A percentile compares a stretch with the other conserved stretches of the same genome.
Evolutionary conservation across 2,888 invertebrate species (phyloP).

Genomic region (Diachrysia chrysitis): DNA sequence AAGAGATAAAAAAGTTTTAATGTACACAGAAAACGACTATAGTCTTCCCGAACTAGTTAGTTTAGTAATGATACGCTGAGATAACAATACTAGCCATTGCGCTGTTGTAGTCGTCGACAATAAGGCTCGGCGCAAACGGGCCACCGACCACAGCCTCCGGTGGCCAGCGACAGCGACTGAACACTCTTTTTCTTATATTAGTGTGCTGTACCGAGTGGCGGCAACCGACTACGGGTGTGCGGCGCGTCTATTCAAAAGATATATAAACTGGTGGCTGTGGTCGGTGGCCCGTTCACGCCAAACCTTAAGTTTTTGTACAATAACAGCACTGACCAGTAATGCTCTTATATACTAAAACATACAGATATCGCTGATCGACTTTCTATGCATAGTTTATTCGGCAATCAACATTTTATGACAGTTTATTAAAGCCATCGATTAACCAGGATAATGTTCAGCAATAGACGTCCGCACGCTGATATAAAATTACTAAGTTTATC

Average conservation of each 20-base stretch:
- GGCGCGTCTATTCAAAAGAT: too few relatives aligned
- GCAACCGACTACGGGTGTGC: too few relatives aligned
- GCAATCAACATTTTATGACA: background rate
- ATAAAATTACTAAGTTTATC: background rate
- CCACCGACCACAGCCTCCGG: too few relatives aligned
- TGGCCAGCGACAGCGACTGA: too few relatives aligned
- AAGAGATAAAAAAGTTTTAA: conserved; percentile 64
- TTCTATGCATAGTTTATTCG: background rate
- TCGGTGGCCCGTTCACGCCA: too few relatives aligned
- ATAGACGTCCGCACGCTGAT: background rate
- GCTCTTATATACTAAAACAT: background rate
- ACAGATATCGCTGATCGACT: background rate
- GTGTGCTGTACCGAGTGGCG: too few relatives aligned
- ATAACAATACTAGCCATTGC: conserved; percentile 30
- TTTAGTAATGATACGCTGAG: conserved; percentile 28
- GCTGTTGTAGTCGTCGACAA: background rate
- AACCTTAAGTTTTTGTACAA: too few relatives aligned
- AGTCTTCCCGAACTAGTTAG: conserved; percentile 56
- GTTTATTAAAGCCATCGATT: conserved; percentile 1
- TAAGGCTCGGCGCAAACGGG: too few relatives aligned
- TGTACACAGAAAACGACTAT: conserved; percentile 62
- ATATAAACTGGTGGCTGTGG: too few relatives aligned
- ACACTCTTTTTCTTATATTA: too few relatives aligned
- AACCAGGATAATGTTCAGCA: background rate
- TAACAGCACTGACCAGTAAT: background rate